phyloP scores from a whole-genome alignment of 2,797 vertebrate genomes.

The Melanotaenia boesemani region DNA sequence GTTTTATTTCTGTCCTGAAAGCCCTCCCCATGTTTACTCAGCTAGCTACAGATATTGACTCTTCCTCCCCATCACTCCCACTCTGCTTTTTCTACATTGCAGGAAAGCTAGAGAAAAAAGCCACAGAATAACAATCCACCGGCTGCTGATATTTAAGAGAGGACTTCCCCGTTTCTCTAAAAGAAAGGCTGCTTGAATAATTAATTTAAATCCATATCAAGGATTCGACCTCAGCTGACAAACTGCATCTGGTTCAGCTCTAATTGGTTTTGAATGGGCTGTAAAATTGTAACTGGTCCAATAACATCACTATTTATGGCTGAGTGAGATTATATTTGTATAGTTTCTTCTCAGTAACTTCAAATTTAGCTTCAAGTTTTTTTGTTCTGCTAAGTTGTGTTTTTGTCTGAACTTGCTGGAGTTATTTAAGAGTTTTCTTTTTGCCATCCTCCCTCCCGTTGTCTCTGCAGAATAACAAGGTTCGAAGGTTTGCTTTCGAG shows the following conservation, averaged over 20 bases:
- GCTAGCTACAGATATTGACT: slow-evolving; percentile 39
- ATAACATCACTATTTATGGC: slow-evolving; percentile 36
- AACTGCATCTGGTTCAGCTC: slow-evolving; percentile 29
- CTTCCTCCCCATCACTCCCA: slow-evolving; percentile 61
- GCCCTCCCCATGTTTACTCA: slow-evolving; percentile 50
- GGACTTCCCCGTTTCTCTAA: not conserved
- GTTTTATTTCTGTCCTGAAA: slow-evolving; percentile 52
- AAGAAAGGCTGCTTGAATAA: slow-evolving; percentile 12
- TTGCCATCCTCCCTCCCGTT: not conserved
- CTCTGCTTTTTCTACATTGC: slow-evolving; percentile 41
- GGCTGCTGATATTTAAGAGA: slow-evolving; percentile 34
- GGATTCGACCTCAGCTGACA: slow-evolving; percentile 14
- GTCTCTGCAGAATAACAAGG: slow-evolving; percentile 90
- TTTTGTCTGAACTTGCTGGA: not conserved
- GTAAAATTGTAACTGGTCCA: not conserved
- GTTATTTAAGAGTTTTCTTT: not conserved
- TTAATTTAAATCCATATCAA: slow-evolving; percentile 34
- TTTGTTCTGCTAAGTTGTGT: not conserved
- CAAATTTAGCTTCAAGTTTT: not conserved
- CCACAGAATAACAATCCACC: slow-evolving; percentile 31
- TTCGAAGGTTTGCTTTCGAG: slow-evolving; percentile 95
- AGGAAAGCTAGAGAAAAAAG: slow-evolving; percentile 30
- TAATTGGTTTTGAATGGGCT: slow-evolving; percentile 24
- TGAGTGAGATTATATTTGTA: slow-evolving; percentile 46
- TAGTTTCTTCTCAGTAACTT: not conserved